Percentiles rank a stretch among this genome's conserved stretches.
These are phyloP conservation scores for Aphelinus atriplicis DNA, from an alignment of 1,140 invertebrate genomes.

Conservation along the genomic window DNA sequence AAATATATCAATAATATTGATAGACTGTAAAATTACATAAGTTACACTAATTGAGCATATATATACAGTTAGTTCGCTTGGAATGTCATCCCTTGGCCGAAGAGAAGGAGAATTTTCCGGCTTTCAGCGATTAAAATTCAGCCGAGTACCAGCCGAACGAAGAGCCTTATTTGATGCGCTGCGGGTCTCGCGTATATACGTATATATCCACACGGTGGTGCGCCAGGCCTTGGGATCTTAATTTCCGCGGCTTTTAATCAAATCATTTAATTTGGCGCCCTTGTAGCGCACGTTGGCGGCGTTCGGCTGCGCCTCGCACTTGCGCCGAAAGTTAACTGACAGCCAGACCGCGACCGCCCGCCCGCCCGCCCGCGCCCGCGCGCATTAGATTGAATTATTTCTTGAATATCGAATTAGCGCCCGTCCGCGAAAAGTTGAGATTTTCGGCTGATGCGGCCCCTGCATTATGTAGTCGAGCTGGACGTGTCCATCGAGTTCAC, in stretches of 20 bases:
- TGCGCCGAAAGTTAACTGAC: constrained; percentile 57
- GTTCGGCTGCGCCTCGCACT: constrained; percentile 22
- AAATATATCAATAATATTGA: too few relatives aligned
- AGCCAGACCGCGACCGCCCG: constrained; percentile 39
- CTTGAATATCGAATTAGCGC: constrained; percentile 55
- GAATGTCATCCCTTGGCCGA: too few relatives aligned
- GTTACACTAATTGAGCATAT: too few relatives aligned
- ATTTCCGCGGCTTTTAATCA: constrained; percentile 57
- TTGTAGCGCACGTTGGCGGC: constrained; percentile 43
- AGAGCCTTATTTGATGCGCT: neutral
- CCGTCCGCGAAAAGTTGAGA: constrained; percentile 46
- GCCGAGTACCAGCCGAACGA: neutral
- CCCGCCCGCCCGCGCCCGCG: constrained; percentile 2
- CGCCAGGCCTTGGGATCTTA: constrained; percentile 48
- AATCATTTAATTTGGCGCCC: constrained; percentile 61
- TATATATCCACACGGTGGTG: neutral
- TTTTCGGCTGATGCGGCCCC: constrained; percentile 31
- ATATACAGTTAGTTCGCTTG: too few relatives aligned
- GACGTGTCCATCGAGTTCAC: too few relatives aligned
- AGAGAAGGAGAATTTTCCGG: constrained; percentile 29
- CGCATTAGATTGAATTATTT: constrained; percentile 58
- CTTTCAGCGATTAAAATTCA: constrained; percentile 58
- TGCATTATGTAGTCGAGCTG: too few relatives aligned
- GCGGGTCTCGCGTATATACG: constrained; percentile 34
- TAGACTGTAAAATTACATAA: too few relatives aligned